These are phyloP conservation scores for Aromia moschata DNA, from an alignment of 2,888 invertebrate genomes.

Conservation along the genomic window DNA sequence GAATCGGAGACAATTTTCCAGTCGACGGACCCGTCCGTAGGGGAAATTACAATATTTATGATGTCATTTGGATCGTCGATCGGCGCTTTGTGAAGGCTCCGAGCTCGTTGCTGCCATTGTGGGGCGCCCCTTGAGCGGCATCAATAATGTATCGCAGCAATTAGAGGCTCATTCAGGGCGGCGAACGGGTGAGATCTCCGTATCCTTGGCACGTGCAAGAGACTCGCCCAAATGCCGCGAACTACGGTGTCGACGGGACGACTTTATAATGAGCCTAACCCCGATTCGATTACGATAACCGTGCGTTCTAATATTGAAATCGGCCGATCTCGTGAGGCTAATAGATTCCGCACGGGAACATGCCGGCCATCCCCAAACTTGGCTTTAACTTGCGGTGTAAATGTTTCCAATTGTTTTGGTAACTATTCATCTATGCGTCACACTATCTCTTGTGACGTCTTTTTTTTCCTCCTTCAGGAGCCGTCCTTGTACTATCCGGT, in stretches of 20 bases:
- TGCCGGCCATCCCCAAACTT: neutral
- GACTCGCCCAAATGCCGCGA: constrained; percentile 17
- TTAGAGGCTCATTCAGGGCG: constrained; percentile 54
- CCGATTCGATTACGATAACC: constrained; percentile 17
- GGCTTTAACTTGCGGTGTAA: no score
- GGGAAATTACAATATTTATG: constrained; percentile 61
- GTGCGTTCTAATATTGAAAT: constrained; percentile 16
- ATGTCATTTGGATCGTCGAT: constrained; percentile 60
- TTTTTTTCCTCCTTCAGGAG: no score
- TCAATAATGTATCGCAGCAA: constrained; percentile 59
- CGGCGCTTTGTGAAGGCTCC: constrained; percentile 51
- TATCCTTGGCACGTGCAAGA: constrained; percentile 45
- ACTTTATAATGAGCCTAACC: constrained; percentile 37
- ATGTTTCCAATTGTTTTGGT: no score
- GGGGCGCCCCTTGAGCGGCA: constrained; percentile 49
- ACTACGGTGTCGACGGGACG: constrained; percentile 32
- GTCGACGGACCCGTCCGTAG: constrained; percentile 48
- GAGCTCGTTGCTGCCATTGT: constrained; percentile 54
- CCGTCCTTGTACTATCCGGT: no score
- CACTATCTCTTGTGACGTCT: no score
- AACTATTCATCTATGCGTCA: no score
- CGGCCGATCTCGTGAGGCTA: neutral
- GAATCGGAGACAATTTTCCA: constrained; percentile 54
- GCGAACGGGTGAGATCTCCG: constrained; percentile 46
- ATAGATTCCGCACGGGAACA: no score